Base-by-base conservation (phyloP, 2,888 invertebrate genomes). In the Sabatieria punctata region DNA sequence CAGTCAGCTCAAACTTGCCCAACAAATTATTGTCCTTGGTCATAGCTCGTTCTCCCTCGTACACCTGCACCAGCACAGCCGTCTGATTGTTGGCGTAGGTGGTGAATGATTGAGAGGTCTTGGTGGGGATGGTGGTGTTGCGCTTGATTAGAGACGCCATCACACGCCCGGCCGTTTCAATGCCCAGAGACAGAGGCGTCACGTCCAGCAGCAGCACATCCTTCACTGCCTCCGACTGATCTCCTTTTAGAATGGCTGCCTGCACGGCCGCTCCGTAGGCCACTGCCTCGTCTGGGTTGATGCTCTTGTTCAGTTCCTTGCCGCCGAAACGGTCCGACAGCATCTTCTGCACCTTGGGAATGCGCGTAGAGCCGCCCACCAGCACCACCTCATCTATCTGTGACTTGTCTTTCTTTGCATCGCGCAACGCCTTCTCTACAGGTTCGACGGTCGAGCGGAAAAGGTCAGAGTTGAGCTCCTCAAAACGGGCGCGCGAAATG, bases 71-170 rank as follows among this genome's bases (percentile, higher is more conserved):
- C 58, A 84, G 73, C 51, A 86, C 88, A 60, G 84, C 88, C 25
- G 88, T 88, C 67, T 93, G 91, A 71, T 93, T 91, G 70, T 93
- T 91, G 0, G 86, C 83, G 68, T 88, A 88, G 1, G 91, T 93
- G 57, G 89, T 89, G 73, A 91, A 91, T 30, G 84, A 86, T 67
- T 91, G 89, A 0, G 86, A 86, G 86, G 71, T 21, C 38, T 91
- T 91, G 51, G 88, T 89, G 49, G 91, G 91, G 68, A 93, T 91
- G 66, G 86, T 86, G 24, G 89, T 86, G 75, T 93, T 97, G 50
- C 93, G 78, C 73, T 91, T 88, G 71, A 97, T 93, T 47, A 97
- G 75, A 1, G 84, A 80, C 46, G 91, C 91, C 93, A 95, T 95
- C 27, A 84, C 84, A 53, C 84, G 85, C 49, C 85, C 84, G 55